Evolutionary conservation across 2,797 vertebrate species (phyloP).

Genomic region (Knipowitschia caucasica): DNA sequence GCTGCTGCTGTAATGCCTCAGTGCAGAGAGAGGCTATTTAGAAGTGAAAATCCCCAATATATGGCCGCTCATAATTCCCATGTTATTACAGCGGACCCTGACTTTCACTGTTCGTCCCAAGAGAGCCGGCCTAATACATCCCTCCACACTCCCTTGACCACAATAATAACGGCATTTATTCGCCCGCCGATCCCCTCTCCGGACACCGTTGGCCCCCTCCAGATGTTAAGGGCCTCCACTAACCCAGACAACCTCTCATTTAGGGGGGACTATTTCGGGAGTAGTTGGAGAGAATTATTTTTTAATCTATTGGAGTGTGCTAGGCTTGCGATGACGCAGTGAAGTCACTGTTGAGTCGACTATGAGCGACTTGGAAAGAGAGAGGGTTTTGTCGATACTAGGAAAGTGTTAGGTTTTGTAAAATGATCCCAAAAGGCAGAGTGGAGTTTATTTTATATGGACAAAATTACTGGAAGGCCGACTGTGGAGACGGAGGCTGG

Average conservation of each 20-base stretch:
- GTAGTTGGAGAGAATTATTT: constrained; percentile 1
- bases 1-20: constrained; percentile 33
- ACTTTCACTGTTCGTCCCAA: constrained; percentile 53
- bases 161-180: constrained; percentile 65
- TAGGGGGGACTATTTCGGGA: constrained; percentile 17
- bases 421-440: no score
- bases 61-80: constrained; percentile 65
- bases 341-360: no score
- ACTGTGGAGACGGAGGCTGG: no score
- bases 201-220: constrained; percentile 40
- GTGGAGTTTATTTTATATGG: no score
- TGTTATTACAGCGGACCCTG: constrained; percentile 57
- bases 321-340: neutral
- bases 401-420: no score
- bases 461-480: no score
- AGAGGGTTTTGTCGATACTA: no score
- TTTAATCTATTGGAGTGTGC: neutral
- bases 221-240: constrained; percentile 12
- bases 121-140: constrained; percentile 57
- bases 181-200: constrained; percentile 43
- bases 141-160: constrained; percentile 67
- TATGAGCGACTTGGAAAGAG: no score
- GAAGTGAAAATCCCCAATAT: constrained; percentile 53
- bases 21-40: constrained; percentile 47
- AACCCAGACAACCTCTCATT: constrained; percentile 34